These are phyloP conservation scores for Leucoraja ocellata DNA, from an alignment of 2,797 vertebrate genomes.

Conservation along the genomic window DNA sequence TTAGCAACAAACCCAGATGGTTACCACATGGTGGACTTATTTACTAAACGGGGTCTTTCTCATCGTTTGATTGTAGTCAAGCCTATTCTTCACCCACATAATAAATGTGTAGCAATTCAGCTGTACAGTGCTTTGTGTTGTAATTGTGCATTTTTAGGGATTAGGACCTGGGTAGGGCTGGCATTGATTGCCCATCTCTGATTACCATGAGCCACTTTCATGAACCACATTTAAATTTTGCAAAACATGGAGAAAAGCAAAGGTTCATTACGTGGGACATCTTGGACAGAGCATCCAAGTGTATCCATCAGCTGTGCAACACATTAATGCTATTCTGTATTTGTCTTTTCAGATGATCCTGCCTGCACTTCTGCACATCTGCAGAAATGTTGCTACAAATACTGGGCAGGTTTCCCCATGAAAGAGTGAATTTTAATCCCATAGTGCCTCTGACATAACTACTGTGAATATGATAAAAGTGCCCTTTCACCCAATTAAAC, in stretches of 20 bases:
- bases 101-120: not conserved
- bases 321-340: not conserved
- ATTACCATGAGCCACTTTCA: no score
- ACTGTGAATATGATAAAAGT: not conserved
- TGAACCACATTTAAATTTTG: not conserved
- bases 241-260: not conserved
- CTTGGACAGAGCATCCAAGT: not conserved
- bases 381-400: not conserved
- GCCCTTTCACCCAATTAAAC: not conserved
- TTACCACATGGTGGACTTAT: not conserved
- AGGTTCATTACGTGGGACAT: not conserved
- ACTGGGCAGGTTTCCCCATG: not conserved
- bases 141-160: no score
- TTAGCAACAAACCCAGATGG: not conserved
- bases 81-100: not conserved
- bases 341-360: not conserved
- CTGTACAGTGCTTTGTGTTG: not conserved
- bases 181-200: no score
- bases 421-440: not conserved
- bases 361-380: not conserved
- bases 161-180: no score
- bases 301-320: not conserved
- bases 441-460: not conserved
- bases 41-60: not conserved
- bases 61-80: not conserved